Base-by-base conservation (phyloP, 2,797 vertebrate species). In the Morus bassanus region DNA sequence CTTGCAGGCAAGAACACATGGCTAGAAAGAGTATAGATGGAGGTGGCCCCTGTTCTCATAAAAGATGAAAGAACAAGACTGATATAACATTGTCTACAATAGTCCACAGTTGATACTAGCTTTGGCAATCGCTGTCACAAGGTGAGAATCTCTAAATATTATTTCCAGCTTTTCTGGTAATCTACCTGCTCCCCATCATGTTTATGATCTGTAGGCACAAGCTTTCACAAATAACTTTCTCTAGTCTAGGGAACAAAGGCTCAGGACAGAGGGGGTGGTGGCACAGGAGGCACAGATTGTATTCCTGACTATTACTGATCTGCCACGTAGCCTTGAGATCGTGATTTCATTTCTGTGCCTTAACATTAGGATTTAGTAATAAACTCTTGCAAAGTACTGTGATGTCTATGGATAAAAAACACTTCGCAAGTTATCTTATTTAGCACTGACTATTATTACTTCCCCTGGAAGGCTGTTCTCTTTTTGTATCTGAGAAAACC, bases 111-210 rank as follows among this genome's bases (percentile, higher is more conserved):
- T 76, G 59, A 35, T 51, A 21, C 18, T 24, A 68, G 78, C 50
- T 90, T 53, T 45, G 31, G 45, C n/a, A 70, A 56, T 2, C 33
- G 31, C 61, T 68, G 22, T 30, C 46, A 61, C 63, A 75, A 35
- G 11, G 33, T 23, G 8, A 82, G 39, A 89, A 63, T 8, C 74
- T 35, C 87, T 43, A 6, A 3, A 11, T 0, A 0, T 9, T n/a
- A 33, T 43, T 92, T 61, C 50, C 76, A 90, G 53, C 43, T 84
- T 54, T 90, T 25, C 65, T 53, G 86, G 61, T 48, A 65, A 84
- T 17, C 48, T 51, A 22, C 43, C 27, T 12, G 4, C 13, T 5
- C 23, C 17, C 16, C 21, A 6, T 8, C 50, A 11, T 2, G 7
- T 48, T 74, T 73, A 51, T 24, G 46, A 18, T 54, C 43, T 28